phyloP scores from a whole-genome alignment of 2,113 vertebrate species.

The Todiramphus saurophagus region DNA sequence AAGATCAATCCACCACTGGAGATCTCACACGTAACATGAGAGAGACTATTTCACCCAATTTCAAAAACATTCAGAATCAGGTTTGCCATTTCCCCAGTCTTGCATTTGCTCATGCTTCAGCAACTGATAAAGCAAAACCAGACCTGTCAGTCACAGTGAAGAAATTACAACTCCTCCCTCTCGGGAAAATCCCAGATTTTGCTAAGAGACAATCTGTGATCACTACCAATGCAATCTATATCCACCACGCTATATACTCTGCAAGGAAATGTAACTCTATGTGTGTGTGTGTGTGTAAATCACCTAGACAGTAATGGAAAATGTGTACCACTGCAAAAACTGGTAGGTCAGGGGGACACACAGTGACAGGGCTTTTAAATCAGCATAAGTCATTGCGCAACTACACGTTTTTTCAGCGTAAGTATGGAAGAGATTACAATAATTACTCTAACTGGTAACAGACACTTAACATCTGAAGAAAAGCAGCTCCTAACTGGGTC shows the following conservation, averaged over 20 bases:
- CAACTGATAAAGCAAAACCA: slow-evolving; percentile 1
- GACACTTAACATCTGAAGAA: not conserved
- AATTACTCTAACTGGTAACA: not conserved
- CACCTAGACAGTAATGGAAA: fast-evolving
- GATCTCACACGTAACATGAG: fast-evolving
- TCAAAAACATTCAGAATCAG: not conserved
- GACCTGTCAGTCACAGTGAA: not conserved
- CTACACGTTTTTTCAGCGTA: not conserved
- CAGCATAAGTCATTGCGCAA: fast-evolving
- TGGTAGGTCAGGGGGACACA: not conserved
- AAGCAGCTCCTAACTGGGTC: not conserved
- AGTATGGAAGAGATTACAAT: not conserved
- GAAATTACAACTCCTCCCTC: not conserved
- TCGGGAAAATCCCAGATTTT: not conserved
- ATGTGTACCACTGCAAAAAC: not conserved
- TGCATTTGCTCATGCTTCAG: not conserved
- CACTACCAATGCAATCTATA: not conserved
- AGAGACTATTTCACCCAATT: not conserved
- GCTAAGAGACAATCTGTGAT: not conserved
- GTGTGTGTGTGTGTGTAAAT: not conserved
- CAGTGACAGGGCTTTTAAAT: not conserved
- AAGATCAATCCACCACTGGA: not conserved
- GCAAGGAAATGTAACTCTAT: not conserved
- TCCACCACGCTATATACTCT: not conserved
- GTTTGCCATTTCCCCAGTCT: not conserved